Base-by-base conservation (phyloP, 2,113 vertebrate species). In the Lucifuga dentata region DNA sequence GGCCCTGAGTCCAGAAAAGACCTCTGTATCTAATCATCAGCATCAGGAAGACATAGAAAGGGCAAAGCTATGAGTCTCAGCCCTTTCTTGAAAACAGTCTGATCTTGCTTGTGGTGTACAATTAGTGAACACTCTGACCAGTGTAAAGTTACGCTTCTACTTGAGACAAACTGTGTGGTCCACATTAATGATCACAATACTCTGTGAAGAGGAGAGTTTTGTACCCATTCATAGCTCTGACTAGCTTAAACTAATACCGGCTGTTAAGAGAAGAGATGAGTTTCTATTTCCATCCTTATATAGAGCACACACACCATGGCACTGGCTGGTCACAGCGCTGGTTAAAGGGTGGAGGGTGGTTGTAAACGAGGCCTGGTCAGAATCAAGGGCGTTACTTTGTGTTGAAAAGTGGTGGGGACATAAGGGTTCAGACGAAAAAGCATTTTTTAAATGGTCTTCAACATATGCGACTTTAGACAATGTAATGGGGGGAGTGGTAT, bases 71-170 rank as follows among this genome's bases (percentile, higher is more conserved):
- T 16, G 1, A 53, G 44, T 69, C 38, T 72, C 44, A 41, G 35
- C 63, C 69, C 66, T 63, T 73, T 68, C 53, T 67, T 66, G 55
- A 79, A 75, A 66, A 59, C 36, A 76, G 80, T 77, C 52, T 56
- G 58, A 73, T 81, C 64, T 60, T 58, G 68, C 65, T 57, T 73
- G 60, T 57, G 64, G 78, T 52, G 73, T 58, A 76, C 65, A 84
- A 87, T 86, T 84, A 84, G 76, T 63, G 65, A 86, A 79, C 66
- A 81, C 35, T 33, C 66, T 65, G 68, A 87, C 79, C 77, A 77
- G 77, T 59, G 55, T 51, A n/a, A 76, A 80, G 84, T 86, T 66
- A 71, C 16, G 16, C 29, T 60, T 61, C 46, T 21, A 50, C 56
- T 71, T 70, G 60, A 71, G 65, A 71, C 41, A 68, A 33, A 55